phyloP scores from a whole-genome alignment of 2,113 vertebrate species.

The Corvus moneduloides region DNA sequence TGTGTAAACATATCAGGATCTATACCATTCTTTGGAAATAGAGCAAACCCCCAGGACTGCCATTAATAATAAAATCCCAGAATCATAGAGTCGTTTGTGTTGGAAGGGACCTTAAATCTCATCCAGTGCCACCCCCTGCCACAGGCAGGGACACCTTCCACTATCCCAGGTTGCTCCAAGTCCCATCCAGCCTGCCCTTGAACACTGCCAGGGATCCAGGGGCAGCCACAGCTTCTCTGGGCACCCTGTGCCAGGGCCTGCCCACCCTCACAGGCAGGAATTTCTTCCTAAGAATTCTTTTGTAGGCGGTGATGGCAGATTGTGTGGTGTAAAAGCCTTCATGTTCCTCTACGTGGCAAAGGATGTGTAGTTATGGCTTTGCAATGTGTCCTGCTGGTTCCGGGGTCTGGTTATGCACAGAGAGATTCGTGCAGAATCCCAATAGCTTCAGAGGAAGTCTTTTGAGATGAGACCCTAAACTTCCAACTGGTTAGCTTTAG shows the following conservation, averaged over 20 bases:
- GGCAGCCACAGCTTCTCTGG: neutral
- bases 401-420: neutral
- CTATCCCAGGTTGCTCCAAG: accelerated
- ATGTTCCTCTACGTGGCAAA: accelerated
- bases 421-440: neutral
- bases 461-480: neutral
- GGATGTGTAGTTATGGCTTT: neutral
- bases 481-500: neutral
- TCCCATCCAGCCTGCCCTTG: accelerated
- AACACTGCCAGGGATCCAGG: neutral
- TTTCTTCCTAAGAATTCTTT: neutral
- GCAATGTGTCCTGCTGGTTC: neutral
- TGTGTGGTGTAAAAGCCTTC: neutral
- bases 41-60: neutral
- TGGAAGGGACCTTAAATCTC: neutral
- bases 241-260: neutral
- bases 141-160: neutral
- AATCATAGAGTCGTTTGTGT: neutral
- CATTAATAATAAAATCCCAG: neutral
- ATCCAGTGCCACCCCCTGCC: neutral
- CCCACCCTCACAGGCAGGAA: accelerated
- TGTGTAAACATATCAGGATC: neutral
- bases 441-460: neutral
- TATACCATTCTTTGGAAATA: neutral
- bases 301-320: neutral